Percentiles rank a stretch among this genome's conserved stretches.
phyloP scores from a whole-genome alignment of 64 coral and sea anemone genomes.

The Actinia equina region DNA sequence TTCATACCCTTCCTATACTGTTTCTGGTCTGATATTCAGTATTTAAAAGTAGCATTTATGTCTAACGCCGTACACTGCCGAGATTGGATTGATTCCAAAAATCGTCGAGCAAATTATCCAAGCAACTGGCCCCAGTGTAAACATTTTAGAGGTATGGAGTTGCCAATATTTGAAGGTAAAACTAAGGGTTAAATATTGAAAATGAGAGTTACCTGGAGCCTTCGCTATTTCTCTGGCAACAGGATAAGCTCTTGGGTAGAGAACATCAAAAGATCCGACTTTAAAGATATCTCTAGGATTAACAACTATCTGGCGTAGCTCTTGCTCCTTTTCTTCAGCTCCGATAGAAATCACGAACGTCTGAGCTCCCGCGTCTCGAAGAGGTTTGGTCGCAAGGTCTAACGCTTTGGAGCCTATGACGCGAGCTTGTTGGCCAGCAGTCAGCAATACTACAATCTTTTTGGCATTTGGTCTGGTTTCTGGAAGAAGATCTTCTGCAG shows the following conservation, averaged over 20 bases:
- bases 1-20: too few relatives aligned
- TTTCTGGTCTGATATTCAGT: too few relatives aligned
- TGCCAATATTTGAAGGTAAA: too few relatives aligned
- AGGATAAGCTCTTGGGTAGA: constrained; percentile 14
- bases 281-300: neutral
- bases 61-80: too few relatives aligned
- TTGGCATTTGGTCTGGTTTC: neutral
- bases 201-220: constrained; percentile 16
- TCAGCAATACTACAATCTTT: constrained; percentile 27
- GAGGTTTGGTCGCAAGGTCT: constrained; percentile 23
- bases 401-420: constrained; percentile 6
- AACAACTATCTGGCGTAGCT: constrained; percentile 38
- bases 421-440: constrained; percentile 25
- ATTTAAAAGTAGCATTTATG: too few relatives aligned
- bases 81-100: too few relatives aligned
- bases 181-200: too few relatives aligned
- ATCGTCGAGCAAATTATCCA: too few relatives aligned
- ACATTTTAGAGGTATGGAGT: too few relatives aligned
- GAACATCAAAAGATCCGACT: constrained; percentile 27
- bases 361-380: constrained; percentile 50
- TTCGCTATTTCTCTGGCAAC: constrained; percentile 33
- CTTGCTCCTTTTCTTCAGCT: constrained; percentile 4
- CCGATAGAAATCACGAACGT: constrained; percentile 66
- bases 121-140: too few relatives aligned
- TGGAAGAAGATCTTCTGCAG: neutral